Base-by-base conservation (phyloP, 1,140 invertebrate species). In the Stegodyphus dumicola region DNA sequence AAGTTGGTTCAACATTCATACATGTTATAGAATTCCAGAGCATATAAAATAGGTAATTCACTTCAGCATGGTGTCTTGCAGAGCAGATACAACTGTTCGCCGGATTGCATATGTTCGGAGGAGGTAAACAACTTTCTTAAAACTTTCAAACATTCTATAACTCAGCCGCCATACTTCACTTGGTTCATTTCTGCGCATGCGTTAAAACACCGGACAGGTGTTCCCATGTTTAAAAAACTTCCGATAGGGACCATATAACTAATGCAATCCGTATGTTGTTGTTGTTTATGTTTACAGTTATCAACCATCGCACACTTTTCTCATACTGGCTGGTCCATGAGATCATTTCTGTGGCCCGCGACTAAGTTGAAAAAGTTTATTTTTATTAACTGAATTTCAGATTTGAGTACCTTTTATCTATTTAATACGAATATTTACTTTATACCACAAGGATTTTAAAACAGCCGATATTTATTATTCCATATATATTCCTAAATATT, bases 121-220 rank as follows among this genome's bases (percentile, higher is more conserved):
- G 52, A 51, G 52, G 65, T 85, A 85, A 85, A 85, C 81, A 85
- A 70, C 81, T 85, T 69, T 76, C 13, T 52, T 15, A 60, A 56
- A 77, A 77, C 80, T 77, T 85, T 85, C 74, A 85, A 85, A 85
- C 67, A 7, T 51, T 48, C 52, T 76, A 18, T 49, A 69, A 56
- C 73, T 66, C 56, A 56, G 73, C 74, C 81, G 81, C 81, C 81
- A 85, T 85, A 76, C 81, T 85, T 85, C 74, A 67, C 49, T 77
- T 10, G 18, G 48, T 18, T 48, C 7, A 2, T 15, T 69, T 56
- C 7, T 6, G 66, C 81, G 81, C 81, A 85, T 85, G 81, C 81
- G 81, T 66, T 7, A 15, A 60, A 15, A 18, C 7, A 17, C 51
- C 53, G 64, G 81, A 85, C 81, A 85, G 81, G 81, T 85, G 81